These are phyloP conservation scores for Hypena proboscidalis DNA, from an alignment of 2,888 invertebrate species.

Conservation along the genomic window DNA sequence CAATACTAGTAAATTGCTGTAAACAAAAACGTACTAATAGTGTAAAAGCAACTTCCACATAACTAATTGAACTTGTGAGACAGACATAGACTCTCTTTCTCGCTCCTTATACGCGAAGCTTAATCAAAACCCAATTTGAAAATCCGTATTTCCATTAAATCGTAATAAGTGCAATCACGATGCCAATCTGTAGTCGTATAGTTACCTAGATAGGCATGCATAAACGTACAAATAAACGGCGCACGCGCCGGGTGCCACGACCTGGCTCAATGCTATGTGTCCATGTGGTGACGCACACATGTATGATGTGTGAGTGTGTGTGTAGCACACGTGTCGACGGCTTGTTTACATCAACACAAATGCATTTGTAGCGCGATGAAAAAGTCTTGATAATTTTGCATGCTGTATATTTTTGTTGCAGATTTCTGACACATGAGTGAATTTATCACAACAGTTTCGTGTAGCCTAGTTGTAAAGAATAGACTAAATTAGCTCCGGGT, in stretches of 20 bases:
- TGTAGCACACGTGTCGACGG: constrained; percentile 47
- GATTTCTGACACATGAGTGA: neutral
- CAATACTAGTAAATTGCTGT: no score
- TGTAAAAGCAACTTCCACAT: no score
- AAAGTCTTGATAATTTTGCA: constrained; percentile 55
- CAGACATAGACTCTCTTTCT: no score
- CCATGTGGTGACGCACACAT: constrained; percentile 41
- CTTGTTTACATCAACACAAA: constrained; percentile 77
- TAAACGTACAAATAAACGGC: constrained; percentile 56
- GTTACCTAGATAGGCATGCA: constrained; percentile 39
- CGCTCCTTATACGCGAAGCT: no score
- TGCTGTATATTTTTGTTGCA: neutral
- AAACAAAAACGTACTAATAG: no score
- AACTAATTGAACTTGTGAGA: no score
- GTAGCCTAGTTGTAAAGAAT: no score
- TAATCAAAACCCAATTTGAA: constrained; percentile 41
- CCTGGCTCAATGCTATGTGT: constrained; percentile 80
- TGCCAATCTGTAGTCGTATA: constrained; percentile 23
- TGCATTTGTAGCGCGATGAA: constrained; percentile 44
- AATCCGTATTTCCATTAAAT: constrained; percentile 37
- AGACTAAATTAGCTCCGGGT: no score
- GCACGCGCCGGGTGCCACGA: constrained; percentile 81
- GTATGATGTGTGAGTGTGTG: constrained; percentile 29
- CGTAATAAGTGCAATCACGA: constrained; percentile 45
- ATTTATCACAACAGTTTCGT: no score